These are phyloP conservation scores for Operophtera brumata DNA, from an alignment of 2,888 invertebrate species.

Conservation along the genomic window DNA sequence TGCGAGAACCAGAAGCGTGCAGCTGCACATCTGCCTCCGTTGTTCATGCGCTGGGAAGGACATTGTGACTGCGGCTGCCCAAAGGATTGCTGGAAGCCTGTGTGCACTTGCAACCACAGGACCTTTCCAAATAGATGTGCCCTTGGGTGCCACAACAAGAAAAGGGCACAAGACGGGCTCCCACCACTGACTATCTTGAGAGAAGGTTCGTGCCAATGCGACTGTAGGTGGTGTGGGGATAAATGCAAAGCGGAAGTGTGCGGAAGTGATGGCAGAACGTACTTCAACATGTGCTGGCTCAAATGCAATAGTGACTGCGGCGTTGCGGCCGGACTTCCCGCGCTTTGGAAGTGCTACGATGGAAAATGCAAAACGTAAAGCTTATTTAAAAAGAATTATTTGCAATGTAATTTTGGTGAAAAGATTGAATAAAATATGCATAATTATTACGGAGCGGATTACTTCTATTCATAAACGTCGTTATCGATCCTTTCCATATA, in stretches of 20 bases:
- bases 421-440: slow-evolving; percentile 9
- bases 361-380: slow-evolving; percentile 27
- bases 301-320: slow-evolving; percentile 38
- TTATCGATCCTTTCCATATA: too few species aligned
- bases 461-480: slow-evolving; percentile 15
- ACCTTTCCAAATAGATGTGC: slow-evolving; percentile 42
- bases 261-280: slow-evolving; percentile 40
- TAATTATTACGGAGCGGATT: slow-evolving; percentile 14
- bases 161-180: slow-evolving; percentile 14
- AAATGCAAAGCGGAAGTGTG: slow-evolving; percentile 41
- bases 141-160: slow-evolving; percentile 40
- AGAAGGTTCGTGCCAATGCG: slow-evolving; percentile 8
- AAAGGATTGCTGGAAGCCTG: slow-evolving; percentile 28
- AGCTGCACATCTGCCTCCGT: neutral
- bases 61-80: slow-evolving; percentile 40
- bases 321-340: slow-evolving; percentile 17
- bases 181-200: neutral
- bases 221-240: slow-evolving; percentile 27
- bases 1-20: slow-evolving; percentile 37
- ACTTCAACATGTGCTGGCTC: slow-evolving; percentile 44
- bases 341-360: slow-evolving; percentile 3
- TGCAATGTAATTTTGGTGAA: slow-evolving; percentile 3
- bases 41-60: slow-evolving; percentile 31
- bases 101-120: slow-evolving; percentile 41
- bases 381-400: neutral